These are phyloP conservation scores for Ariolimax columbianus DNA, from an alignment of 2,888 invertebrate genomes.

Conservation along the genomic window DNA sequence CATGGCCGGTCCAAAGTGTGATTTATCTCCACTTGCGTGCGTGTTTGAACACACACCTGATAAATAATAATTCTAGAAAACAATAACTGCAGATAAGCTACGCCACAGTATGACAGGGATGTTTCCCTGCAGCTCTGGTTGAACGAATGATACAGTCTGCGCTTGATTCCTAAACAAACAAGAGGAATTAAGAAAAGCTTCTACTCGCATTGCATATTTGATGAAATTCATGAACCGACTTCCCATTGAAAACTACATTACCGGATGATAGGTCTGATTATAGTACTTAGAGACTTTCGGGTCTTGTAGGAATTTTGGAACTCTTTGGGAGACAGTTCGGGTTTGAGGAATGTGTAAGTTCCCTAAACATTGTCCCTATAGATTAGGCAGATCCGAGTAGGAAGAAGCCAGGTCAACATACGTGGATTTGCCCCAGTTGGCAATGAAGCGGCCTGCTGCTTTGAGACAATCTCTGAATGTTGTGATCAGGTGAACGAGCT, in stretches of 20 bases:
- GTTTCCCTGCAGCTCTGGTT: constrained; percentile 9
- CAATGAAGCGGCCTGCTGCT: not conserved
- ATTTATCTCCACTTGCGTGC: constrained; percentile 26
- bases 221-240: constrained; percentile 30
- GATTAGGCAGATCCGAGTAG: constrained; percentile 26
- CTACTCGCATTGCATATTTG: not conserved
- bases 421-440: not conserved
- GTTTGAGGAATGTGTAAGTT: constrained; percentile 20
- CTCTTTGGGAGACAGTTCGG: constrained; percentile 4
- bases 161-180: constrained; percentile 7
- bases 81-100: constrained; percentile 7
- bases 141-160: constrained; percentile 16
- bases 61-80: constrained; percentile 29
- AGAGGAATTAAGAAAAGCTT: not conserved
- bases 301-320: not conserved
- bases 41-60: constrained; percentile 1
- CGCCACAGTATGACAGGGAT: constrained; percentile 7
- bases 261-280: constrained; percentile 27
- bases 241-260: constrained; percentile 32
- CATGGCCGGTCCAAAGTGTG: not conserved
- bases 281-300: constrained; percentile 8
- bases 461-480: constrained; percentile 12
- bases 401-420: constrained; percentile 8
- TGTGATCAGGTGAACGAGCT: not conserved
- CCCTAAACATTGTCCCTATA: constrained; percentile 2